These are phyloP conservation scores for Capreolus pygargus DNA, from an alignment of 2,113 vertebrate genomes.

Conservation along the genomic window DNA sequence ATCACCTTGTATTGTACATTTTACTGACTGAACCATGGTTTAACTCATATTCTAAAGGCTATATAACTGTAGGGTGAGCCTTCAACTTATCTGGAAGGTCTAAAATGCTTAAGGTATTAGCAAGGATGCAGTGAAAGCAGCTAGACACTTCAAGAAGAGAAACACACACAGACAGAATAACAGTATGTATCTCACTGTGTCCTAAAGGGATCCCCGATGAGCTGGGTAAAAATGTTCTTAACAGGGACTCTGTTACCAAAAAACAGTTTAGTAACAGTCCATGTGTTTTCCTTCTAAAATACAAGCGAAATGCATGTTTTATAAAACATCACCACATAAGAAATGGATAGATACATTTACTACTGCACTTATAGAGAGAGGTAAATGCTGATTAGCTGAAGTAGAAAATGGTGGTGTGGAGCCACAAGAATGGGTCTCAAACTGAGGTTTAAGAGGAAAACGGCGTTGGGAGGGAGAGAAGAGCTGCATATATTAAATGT, in stretches of 20 bases:
- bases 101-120: not conserved
- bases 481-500: not conserved
- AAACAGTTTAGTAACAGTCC: not conserved
- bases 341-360: not conserved
- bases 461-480: not conserved
- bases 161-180: not conserved
- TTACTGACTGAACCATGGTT: not conserved
- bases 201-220: not conserved
- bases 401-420: not conserved
- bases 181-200: not conserved
- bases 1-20: not conserved
- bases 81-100: not conserved
- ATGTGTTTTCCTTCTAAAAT: slow-evolving; percentile 7
- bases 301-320: not conserved
- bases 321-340: not conserved
- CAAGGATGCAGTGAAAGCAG: not conserved
- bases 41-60: not conserved
- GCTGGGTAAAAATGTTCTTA: not conserved
- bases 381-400: not conserved
- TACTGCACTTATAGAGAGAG: not conserved
- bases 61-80: not conserved
- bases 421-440: not conserved
- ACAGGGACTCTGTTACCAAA: not conserved
- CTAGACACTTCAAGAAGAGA: not conserved
- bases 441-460: not conserved